Conservation (phyloP, 1,140 invertebrate genomes). For the Sesamia nonagrioides region DNA sequence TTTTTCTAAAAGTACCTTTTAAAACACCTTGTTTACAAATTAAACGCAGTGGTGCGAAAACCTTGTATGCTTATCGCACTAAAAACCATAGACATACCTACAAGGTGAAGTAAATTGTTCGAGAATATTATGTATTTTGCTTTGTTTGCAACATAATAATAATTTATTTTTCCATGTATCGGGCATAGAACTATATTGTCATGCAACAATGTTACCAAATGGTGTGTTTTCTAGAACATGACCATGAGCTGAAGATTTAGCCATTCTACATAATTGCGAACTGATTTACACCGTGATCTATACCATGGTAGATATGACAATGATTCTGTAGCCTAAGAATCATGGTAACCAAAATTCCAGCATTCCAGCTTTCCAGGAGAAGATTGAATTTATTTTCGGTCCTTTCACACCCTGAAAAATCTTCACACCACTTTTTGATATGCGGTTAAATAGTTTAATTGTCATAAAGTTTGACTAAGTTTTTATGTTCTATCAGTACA, state of each 20-base stretch:
- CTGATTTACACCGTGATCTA: neutral
- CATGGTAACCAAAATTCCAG: too few relatives aligned
- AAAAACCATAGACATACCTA: conserved; percentile 2
- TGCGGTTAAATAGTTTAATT: too few relatives aligned
- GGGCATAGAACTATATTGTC: conserved; percentile 4
- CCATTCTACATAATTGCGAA: conserved; percentile 2
- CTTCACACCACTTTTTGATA: too few relatives aligned
- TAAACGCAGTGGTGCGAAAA: neutral
- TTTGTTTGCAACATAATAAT: neutral
- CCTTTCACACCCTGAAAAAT: too few relatives aligned
- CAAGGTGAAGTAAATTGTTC: conserved; percentile 1
- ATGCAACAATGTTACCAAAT: conserved; percentile 29
- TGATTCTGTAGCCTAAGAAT: neutral
- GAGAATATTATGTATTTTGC: neutral
- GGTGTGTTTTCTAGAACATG: conserved; percentile 35
- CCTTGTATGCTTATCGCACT: neutral
- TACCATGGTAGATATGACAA: neutral
- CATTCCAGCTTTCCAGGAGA: too few relatives aligned
- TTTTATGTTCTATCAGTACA: neutral
- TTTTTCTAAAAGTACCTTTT: too few relatives aligned
- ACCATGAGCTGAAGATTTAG: conserved; percentile 25
- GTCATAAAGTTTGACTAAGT: too few relatives aligned
- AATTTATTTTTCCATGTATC: conserved; percentile 25
- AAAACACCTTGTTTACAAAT: too few relatives aligned
- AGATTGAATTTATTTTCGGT: too few relatives aligned